A percentile compares a stretch with the other conserved stretches of the same genome.
Evolutionary conservation across 1,140 invertebrate genomes (phyloP).

Genomic region (Drosophila teissieri): DNA sequence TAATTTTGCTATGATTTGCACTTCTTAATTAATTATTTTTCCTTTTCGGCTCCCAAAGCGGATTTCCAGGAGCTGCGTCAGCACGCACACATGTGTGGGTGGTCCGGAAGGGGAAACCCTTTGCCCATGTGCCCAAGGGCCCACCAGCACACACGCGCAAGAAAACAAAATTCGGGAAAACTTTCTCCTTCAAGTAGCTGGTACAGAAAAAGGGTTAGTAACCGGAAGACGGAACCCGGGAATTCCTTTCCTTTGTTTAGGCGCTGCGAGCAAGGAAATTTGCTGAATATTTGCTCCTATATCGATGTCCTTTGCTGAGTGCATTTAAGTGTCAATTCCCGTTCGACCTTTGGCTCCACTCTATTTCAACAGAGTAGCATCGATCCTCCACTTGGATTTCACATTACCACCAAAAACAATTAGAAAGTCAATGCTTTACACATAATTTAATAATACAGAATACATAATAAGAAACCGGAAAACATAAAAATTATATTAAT

Average conservation of each 20-base stretch:
- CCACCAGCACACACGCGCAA: constrained; percentile 18
- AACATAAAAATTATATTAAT: no score
- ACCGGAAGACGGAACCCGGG: constrained; percentile 29
- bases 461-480: no score
- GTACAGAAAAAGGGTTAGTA: constrained; percentile 39
- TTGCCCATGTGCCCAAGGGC: no score
- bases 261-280: constrained; percentile 19
- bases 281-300: constrained; percentile 20
- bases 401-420: not conserved
- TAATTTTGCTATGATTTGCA: constrained; percentile 81
- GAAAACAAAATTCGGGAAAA: constrained; percentile 55
- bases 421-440: not conserved
- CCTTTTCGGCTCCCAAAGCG: constrained; percentile 64
- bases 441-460: no score
- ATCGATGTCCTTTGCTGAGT: constrained; percentile 26
- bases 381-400: no score
- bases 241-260: constrained; percentile 38
- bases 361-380: no score
- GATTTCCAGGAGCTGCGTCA: constrained; percentile 64
- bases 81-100: constrained; percentile 26
- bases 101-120: constrained; percentile 26
- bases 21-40: constrained; percentile 82
- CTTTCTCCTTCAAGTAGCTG: constrained; percentile 28
- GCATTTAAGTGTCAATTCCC: constrained; percentile 34
- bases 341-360: constrained; percentile 1